Evolutionary conservation across 2,797 vertebrate species (phyloP), one percentile per base, ranked within the genome.

Genomic region (Okamejei kenojei): DNA sequence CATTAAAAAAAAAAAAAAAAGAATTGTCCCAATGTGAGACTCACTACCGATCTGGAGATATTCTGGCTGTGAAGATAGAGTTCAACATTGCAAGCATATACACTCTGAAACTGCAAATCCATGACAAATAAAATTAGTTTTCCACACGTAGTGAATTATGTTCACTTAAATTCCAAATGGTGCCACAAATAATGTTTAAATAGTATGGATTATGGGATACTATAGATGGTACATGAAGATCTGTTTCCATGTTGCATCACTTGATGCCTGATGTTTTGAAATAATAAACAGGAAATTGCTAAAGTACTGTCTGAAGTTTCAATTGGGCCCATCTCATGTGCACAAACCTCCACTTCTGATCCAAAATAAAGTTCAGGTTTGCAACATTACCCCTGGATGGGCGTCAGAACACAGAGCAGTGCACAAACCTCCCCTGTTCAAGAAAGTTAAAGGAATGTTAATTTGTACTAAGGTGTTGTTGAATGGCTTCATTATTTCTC

Each of bases 341-440:
- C 19, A 71, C 63, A 90, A 71, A 86, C 38, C 38, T 71, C 23
- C 17, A 23, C 71, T 23, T 74, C 71, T 74, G 32, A 1, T 73
- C 86, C 88, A 90, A 90, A 91, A 74, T 26, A 54, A 71, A 71
- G 45, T 29, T 71, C 2, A 26, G 61, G 82, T 35, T 90, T 90
- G n/a, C 23, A 54, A 54, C 45, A 54, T 54, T 54, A 54, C 45
- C 45, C 45, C 45, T 54, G 45, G 86, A 1, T 32, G 26, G 65
- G 35, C 21, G 5, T 84, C 7, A 38, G 8, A 9, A 74, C 6
- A 9, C 21, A 29, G 23, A 74, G 38, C 38, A n/a, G n/a, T n/a
- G n/a, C n/a, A n/a, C n/a, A n/a, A n/a, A n/a, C 26, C 45, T 13
- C 26, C 13, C 65, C 65, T 17, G 6, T 68, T 68, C 6, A 7